Conservation (phyloP, 1,140 invertebrate genomes). For the Drosophila novamexicana region DNA sequence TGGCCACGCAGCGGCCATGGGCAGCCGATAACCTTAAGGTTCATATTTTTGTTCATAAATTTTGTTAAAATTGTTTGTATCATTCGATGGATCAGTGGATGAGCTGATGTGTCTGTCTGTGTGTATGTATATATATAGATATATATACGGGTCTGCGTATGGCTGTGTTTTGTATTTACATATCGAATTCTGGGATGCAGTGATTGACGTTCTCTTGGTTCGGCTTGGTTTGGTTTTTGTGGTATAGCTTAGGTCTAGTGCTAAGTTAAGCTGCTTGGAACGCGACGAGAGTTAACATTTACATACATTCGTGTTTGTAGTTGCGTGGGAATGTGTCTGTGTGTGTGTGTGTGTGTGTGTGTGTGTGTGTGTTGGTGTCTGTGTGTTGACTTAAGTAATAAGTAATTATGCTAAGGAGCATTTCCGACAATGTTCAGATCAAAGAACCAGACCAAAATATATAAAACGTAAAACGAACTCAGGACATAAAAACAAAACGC, state of each 20-base stretch:
- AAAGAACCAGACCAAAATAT: slow-evolving; percentile 69
- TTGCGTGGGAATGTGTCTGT: slow-evolving; percentile 12
- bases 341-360: too few species aligned
- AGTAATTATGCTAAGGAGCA: slow-evolving; percentile 74
- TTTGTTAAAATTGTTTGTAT: slow-evolving; percentile 40
- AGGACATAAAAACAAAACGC: slow-evolving; percentile 68
- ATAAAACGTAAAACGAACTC: slow-evolving; percentile 63
- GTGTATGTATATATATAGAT: slow-evolving; percentile 19
- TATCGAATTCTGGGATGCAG: slow-evolving; percentile 62
- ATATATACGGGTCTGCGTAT: slow-evolving; percentile 29
- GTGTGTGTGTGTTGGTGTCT: slow-evolving; percentile 22
- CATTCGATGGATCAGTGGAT: slow-evolving; percentile 30
- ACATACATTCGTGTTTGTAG: slow-evolving; percentile 46
- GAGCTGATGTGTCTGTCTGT: slow-evolving; percentile 26
- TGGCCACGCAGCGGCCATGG: slow-evolving; percentile 84
- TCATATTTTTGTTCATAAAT: slow-evolving; percentile 53
- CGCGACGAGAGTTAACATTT: slow-evolving; percentile 66
- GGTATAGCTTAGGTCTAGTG: slow-evolving; percentile 65
- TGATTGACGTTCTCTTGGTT: slow-evolving; percentile 46
- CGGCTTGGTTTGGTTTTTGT: slow-evolving; percentile 22
- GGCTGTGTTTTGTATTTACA: slow-evolving; percentile 61
- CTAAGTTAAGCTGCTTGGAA: slow-evolving; percentile 66
- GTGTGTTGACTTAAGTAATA: slow-evolving; percentile 56
- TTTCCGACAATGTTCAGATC: slow-evolving; percentile 78
- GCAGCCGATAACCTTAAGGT: slow-evolving; percentile 86